Conservation (phyloP, 1,140 invertebrate species). For the Aphelinus atriplicis region DNA sequence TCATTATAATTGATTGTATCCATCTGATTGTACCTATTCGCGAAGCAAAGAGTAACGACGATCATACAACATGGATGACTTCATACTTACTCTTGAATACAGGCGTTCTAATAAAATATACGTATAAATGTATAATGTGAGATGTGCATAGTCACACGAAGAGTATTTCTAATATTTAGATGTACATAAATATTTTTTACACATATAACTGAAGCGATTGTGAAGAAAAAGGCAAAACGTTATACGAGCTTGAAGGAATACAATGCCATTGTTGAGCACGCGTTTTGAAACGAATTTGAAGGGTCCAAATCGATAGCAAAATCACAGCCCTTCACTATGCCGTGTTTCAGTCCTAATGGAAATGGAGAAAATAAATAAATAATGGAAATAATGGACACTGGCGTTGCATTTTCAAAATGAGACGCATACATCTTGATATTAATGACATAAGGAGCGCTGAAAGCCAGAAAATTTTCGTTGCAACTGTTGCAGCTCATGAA, state of each 20-base stretch:
- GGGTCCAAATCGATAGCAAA: slow-evolving; percentile 16
- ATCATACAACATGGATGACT: slow-evolving; percentile 12
- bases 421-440: no score
- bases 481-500: no score
- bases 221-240: background rate
- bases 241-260: no score
- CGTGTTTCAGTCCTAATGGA: background rate
- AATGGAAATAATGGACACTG: background rate
- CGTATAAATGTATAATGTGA: slow-evolving; percentile 37
- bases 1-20: no score
- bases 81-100: slow-evolving; percentile 23
- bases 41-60: background rate
- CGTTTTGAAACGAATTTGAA: background rate
- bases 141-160: background rate
- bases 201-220: slow-evolving; percentile 15
- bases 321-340: slow-evolving; percentile 3
- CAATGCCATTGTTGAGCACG: no score
- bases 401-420: no score
- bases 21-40: no score
- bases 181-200: slow-evolving; percentile 44
- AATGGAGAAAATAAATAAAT: slow-evolving; percentile 1
- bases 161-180: slow-evolving; percentile 37
- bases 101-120: slow-evolving; percentile 31
- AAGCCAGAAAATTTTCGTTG: no score
- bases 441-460: no score